Evolutionary conservation across 2,797 vertebrate species (phyloP).

Genomic region (Dendrocincla tyrannina): DNA sequence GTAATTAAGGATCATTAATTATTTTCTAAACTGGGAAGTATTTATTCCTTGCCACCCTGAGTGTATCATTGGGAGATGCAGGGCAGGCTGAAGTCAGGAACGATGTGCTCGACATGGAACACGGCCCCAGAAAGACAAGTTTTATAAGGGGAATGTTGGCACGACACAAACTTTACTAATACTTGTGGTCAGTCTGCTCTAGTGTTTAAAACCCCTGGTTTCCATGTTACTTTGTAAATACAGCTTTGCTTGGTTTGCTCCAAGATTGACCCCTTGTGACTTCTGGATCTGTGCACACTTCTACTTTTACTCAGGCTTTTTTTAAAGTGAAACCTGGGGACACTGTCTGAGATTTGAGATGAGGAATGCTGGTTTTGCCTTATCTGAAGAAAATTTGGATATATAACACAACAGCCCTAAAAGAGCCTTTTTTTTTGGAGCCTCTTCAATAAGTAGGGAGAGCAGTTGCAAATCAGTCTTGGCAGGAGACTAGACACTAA

Average conservation of each 20-base stretch:
- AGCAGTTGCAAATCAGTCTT: background rate
- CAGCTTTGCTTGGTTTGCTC: background rate
- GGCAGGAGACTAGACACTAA: background rate
- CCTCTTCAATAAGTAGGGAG: background rate
- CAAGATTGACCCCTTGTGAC: slow-evolving; percentile 1
- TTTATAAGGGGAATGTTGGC: slow-evolving; percentile 23
- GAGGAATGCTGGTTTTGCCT: background rate
- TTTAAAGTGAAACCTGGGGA: background rate
- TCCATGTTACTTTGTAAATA: slow-evolving; percentile 51
- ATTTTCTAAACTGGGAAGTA: background rate
- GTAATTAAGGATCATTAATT: background rate
- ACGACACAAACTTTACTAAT: background rate
- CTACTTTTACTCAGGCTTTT: background rate
- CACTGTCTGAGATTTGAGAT: background rate
- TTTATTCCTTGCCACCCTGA: background rate
- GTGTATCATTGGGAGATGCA: background rate
- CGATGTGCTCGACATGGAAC: background rate
- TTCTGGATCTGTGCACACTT: background rate
- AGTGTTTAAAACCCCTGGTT: slow-evolving; percentile 32
- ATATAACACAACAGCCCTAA: background rate
- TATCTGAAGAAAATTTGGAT: background rate
- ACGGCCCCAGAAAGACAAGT: background rate
- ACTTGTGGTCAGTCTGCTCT: background rate
- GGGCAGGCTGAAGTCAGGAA: background rate
- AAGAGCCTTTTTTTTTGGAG: background rate